phyloP scores from a whole-genome alignment of 64 coral and sea anemone genomes.

The Montipora sp. region DNA sequence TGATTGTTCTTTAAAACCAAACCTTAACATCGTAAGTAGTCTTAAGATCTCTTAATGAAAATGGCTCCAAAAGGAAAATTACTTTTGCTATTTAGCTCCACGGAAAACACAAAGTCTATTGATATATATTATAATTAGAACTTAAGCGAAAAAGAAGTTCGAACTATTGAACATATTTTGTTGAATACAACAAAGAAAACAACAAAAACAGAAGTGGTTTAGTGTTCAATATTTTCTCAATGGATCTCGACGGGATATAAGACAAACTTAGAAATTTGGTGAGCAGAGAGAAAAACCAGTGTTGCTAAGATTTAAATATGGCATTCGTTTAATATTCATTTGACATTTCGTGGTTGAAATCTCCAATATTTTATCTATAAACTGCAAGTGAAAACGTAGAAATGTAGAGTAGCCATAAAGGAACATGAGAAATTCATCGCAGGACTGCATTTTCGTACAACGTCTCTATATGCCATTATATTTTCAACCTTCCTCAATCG shows the following conservation, averaged over 20 bases:
- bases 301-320: no score
- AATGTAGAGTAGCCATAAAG: background rate
- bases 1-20: background rate
- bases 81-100: background rate
- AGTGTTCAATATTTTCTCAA: no score
- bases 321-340: constrained; percentile 12
- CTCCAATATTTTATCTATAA: background rate
- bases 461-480: background rate
- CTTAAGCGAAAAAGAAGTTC: background rate
- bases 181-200: background rate
- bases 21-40: background rate
- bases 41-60: background rate
- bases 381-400: background rate
- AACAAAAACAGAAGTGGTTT: no score
- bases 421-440: background rate
- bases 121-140: background rate
- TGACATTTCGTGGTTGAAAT: background rate
- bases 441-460: background rate
- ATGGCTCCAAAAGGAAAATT: background rate
- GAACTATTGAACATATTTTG: background rate
- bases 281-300: background rate
- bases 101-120: background rate
- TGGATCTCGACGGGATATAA: no score
- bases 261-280: background rate
- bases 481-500: no score